Percentiles rank a stretch among this genome's conserved stretches.
Evolutionary conservation across 2,797 vertebrate species (phyloP).

Genomic region (Calcarius lapponicus): DNA sequence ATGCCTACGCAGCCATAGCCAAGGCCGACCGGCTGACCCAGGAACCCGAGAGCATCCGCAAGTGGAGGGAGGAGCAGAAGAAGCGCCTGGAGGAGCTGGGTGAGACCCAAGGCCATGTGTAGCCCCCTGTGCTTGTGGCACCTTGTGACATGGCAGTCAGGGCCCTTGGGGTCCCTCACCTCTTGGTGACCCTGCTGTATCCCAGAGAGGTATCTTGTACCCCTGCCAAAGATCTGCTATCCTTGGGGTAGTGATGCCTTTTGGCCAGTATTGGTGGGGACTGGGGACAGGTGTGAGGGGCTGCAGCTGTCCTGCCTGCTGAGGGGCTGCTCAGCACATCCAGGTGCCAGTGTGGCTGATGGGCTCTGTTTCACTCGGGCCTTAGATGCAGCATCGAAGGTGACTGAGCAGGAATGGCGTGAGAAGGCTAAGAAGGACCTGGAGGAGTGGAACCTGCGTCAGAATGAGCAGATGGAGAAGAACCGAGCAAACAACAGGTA

Average conservation of each 20-base stretch:
- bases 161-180: background rate
- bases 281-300: background rate
- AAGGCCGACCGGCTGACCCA: constrained; percentile 93
- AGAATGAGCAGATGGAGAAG: constrained; percentile 96
- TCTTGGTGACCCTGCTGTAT: background rate
- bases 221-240: background rate
- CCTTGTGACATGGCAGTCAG: accelerated
- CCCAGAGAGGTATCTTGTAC: background rate
- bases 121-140: background rate
- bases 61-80: constrained; percentile 97
- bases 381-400: constrained; percentile 91
- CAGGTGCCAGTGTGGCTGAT: background rate
- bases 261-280: background rate
- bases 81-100: constrained; percentile 90
- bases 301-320: background rate
- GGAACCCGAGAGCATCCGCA: constrained; percentile 96
- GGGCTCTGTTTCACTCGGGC: background rate
- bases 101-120: constrained; percentile 47
- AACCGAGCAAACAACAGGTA: constrained; percentile 97
- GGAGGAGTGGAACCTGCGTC: constrained; percentile 96
- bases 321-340: background rate
- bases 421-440: constrained; percentile 96
- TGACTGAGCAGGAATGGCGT: constrained; percentile 91
- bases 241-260: background rate
- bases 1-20: constrained; percentile 92